Conservation (phyloP, 2,888 invertebrate genomes). For the Apodemia duryi region DNA sequence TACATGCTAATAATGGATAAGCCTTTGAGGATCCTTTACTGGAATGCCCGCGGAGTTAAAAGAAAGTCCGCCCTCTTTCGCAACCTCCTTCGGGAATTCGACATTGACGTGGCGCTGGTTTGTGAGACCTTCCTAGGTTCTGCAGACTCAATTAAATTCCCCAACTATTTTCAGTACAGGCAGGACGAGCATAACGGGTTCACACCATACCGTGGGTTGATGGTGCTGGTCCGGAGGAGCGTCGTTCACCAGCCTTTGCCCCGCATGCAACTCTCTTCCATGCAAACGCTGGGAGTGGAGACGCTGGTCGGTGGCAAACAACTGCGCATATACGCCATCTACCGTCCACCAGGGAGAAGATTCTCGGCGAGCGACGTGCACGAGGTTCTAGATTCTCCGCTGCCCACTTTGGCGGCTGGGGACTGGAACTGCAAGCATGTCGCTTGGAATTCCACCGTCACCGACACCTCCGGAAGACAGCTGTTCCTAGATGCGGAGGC, state of each 20-base stretch:
- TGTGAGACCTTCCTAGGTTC: neutral
- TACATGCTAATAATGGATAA: neutral
- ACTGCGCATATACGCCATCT: neutral
- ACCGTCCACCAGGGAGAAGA: neutral
- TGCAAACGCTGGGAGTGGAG: constrained; percentile 1
- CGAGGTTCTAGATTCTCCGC: neutral
- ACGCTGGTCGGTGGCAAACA: neutral
- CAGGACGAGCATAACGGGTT: neutral
- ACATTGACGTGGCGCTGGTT: neutral
- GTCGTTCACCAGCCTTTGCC: neutral
- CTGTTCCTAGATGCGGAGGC: neutral
- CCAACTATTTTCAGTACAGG: neutral
- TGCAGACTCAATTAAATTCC: neutral
- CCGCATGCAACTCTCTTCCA: neutral
- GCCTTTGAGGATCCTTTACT: neutral
- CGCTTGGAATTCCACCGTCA: neutral
- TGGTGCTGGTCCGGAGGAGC: neutral
- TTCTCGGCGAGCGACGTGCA: neutral
- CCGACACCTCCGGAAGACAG: neutral
- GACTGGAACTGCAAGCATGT: neutral
- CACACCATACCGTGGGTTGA: neutral
- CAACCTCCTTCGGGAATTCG: neutral
- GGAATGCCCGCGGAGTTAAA: neutral
- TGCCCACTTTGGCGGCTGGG: neutral
- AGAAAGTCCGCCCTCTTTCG: neutral